Conservation (phyloP, 2,113 vertebrate species). For the Catagonus wagneri region DNA sequence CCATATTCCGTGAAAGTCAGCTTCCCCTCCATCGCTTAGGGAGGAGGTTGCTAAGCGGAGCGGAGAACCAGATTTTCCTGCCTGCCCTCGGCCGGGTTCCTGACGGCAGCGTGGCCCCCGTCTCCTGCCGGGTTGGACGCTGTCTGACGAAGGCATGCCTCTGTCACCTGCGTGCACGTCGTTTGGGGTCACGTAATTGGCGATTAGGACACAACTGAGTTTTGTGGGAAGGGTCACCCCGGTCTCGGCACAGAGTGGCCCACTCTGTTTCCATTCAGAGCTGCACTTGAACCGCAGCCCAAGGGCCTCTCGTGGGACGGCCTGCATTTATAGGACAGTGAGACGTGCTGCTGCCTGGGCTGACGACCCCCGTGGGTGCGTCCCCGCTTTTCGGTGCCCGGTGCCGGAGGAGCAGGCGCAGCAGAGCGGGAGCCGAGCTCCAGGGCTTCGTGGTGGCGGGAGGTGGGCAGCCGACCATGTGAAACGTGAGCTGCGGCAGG, state of each 20-base stretch:
- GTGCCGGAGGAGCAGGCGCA: background rate
- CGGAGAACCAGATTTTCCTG: background rate
- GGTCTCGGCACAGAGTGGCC: background rate
- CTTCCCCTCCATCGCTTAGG: too few relatives aligned
- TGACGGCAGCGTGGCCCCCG: rapidly evolving
- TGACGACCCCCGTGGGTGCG: too few relatives aligned
- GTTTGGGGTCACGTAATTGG: background rate
- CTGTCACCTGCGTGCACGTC: background rate
- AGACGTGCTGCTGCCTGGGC: too few relatives aligned
- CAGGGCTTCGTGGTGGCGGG: rapidly evolving
- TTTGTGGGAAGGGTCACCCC: background rate
- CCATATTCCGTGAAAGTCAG: rapidly evolving
- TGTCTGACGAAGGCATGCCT: background rate
- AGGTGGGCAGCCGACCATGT: background rate
- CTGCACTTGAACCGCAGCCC: background rate
- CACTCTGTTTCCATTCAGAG: background rate
- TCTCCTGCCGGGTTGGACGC: too few relatives aligned
- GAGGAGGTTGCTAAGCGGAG: background rate
- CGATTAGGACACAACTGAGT: background rate
- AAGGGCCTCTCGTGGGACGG: background rate
- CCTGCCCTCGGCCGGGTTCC: background rate
- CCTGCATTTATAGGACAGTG: background rate
- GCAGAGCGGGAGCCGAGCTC: rapidly evolving
- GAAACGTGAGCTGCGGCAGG: background rate
- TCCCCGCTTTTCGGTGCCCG: too few relatives aligned